These are phyloP conservation scores for Helleia helle DNA, from an alignment of 2,888 invertebrate species.

Conservation along the genomic window DNA sequence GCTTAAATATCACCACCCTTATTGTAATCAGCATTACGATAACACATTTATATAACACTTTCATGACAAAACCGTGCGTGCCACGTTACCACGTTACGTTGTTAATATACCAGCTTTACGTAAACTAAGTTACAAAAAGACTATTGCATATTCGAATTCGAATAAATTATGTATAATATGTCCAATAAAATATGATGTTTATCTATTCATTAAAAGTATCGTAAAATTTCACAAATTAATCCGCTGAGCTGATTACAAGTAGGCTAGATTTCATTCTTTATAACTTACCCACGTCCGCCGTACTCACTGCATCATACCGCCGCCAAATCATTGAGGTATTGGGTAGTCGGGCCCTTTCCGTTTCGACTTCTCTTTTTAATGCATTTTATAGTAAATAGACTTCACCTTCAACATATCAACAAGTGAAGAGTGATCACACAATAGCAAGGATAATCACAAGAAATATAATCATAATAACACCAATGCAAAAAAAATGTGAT, in stretches of 20 bases:
- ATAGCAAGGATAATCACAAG: conserved; percentile 34
- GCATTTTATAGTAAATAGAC: conserved; percentile 9
- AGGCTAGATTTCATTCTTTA: not conserved
- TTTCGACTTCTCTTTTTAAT: conserved; percentile 3
- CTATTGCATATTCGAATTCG: too few relatives aligned
- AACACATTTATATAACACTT: too few relatives aligned
- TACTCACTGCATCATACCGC: conserved; percentile 1
- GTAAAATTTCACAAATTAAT: too few relatives aligned
- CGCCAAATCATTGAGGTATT: not conserved
- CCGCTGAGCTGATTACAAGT: conserved; percentile 1
- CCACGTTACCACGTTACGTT: too few relatives aligned
- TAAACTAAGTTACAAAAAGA: too few relatives aligned
- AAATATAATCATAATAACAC: conserved; percentile 9
- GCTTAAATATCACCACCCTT: too few relatives aligned
- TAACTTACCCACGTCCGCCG: not conserved
- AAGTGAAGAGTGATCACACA: conserved; percentile 44
- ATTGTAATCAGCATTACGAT: too few relatives aligned
- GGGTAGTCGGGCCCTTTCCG: not conserved
- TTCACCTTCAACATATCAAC: conserved; percentile 67
- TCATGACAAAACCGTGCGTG: too few relatives aligned
- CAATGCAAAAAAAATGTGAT: conserved; percentile 21
- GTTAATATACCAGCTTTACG: too few relatives aligned
- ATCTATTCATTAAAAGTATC: too few relatives aligned
- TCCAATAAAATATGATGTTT: too few relatives aligned
- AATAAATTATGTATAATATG: too few relatives aligned